Percentiles rank a stretch among this genome's conserved stretches.
Conservation (phyloP, 2,888 invertebrate species). For the Petrolisthes cinctipes region DNA sequence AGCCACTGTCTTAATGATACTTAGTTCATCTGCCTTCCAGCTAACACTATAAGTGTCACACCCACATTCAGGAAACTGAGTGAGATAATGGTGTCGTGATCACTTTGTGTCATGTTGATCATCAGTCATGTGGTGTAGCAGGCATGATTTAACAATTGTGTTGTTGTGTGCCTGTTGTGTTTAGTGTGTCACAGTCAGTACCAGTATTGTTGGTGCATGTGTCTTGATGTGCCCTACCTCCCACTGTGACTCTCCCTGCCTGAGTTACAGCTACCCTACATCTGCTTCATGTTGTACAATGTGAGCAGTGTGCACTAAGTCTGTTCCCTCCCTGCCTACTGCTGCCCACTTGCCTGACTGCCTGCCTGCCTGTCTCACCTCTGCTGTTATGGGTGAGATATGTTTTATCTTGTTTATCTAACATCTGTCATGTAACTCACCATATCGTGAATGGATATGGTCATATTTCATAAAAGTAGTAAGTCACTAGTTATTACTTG, state of each 20-base stretch:
- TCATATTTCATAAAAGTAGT: no score
- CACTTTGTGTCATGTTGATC: conserved; percentile 11
- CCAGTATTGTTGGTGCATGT: conserved; percentile 36
- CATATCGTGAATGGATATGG: no score
- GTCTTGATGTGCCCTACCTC: conserved; percentile 1
- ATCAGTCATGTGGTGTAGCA: neutral
- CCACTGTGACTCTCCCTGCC: neutral
- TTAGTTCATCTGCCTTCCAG: conserved; percentile 27
- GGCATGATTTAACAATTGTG: no score
- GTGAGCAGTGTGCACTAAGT: conserved; percentile 42
- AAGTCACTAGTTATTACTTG: no score
- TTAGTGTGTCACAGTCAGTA: neutral
- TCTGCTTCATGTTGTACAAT: conserved; percentile 42
- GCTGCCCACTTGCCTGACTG: conserved; percentile 53
- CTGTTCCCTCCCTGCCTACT: conserved; percentile 42
- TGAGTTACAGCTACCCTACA: conserved; percentile 33
- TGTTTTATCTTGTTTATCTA: neutral
- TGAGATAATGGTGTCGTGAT: conserved; percentile 48
- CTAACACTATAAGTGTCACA: conserved; percentile 41
- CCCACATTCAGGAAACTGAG: conserved; percentile 47
- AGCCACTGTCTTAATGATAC: neutral
- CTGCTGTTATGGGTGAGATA: conserved; percentile 43
- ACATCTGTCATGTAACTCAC: no score
- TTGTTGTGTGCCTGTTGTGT: conserved; percentile 14
- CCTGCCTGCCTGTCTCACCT: conserved; percentile 37